Base-by-base conservation (phyloP, 2,113 vertebrate species). In the Sakesphorus luctuosus region DNA sequence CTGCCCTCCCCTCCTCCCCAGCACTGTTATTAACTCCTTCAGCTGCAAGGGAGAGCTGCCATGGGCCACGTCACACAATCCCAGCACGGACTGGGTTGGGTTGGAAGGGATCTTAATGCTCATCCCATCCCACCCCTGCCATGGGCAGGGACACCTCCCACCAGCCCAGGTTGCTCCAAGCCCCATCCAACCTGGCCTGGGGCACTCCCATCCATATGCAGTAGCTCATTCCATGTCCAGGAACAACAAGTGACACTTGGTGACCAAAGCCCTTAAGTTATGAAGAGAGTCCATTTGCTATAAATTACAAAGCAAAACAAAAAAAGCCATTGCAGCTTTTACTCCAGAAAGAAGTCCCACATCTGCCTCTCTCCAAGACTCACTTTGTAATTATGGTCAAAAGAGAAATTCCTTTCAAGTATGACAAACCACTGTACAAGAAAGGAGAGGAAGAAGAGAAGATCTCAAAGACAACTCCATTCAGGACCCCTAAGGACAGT, bases 51-150 rank as follows among this genome's bases (percentile, higher is more conserved):
- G 38, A 75, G 71, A 81, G 69, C n/a, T 50, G 82, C 19, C 18
- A 63, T 3, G 3, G 47, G 56, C 21, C 65, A 49, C 21, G 4
- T 0, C 0, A 1, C 31, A 13, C 29, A 35, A 66, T 33, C 43
- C 44, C 43, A 67, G 21, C 18, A 36, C 11, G 18, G 21, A 25
- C 33, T 13, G 15, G 6, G 3, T 4, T 28, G 49, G 8, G 26
- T 49, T 35, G 47, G 11, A 62, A 69, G n/a, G 5, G 11, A 26
- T 29, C 24, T 69, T 8, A 55, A 16, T 55, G 13, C 28, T 5
- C 61, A 40, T 28, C 36, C 11, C 13, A 38, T 63, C 3, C 38
- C 46, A 46, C 2, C 5, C 28, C 13, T 67, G 36, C 28, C 61
- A 74, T 6, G 36, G 23, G 35, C 58, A 61, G 58, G 35, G 33